Evolutionary conservation across 2,113 vertebrate species (phyloP), one percentile per base, ranked within the genome.

Genomic region (Tichodroma muraria): DNA sequence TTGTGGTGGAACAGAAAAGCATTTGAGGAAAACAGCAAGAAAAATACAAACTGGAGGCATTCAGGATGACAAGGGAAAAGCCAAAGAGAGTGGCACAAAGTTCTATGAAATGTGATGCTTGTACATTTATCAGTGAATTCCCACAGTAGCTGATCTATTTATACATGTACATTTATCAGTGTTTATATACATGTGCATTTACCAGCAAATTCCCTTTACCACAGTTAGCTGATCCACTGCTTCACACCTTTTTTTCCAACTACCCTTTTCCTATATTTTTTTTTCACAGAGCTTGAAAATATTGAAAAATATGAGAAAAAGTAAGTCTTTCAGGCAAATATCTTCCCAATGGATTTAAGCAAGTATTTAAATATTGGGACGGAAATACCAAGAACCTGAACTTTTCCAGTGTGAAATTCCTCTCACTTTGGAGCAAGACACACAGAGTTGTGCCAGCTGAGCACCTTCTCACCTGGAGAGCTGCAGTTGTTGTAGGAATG

Each of bases 281-380:
- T 12, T 91, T 86, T 87, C n/a, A n/a, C 93, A 98, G 98, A 98
- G 98, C 92, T 85, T 98, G 95, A 98, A 98, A 95, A 97, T 98
- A 94, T 6, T 98, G 78, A 97, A 96, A 95, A 98, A 96, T 13
- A n/a, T 98, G 96, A 98, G 60, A 94, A 98, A 98, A 59, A 95
- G 98, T 98, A 98, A 98, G 98, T 98, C 44, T 94, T 44, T 25
- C 65, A 61, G 75, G 27, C 13, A 28, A 44, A 40, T 5, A 63
- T 25, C 38, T 84, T 75, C 49, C 21, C 19, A 59, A 22, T 5
- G 18, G 13, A 53, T 80, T 93, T 80, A 44, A 50, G 24, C 80
- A 47, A 24, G 7, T 59, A 37, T 21, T 33, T 50, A 47, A 53
- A 60, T 38, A 27, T 2, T 21, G 42, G 42, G 37, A 9, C 0